A percentile compares a stretch with the other conserved stretches of the same genome.
Evolutionary conservation across 2,113 vertebrate genomes (phyloP).

Genomic region (Castor canadensis): DNA sequence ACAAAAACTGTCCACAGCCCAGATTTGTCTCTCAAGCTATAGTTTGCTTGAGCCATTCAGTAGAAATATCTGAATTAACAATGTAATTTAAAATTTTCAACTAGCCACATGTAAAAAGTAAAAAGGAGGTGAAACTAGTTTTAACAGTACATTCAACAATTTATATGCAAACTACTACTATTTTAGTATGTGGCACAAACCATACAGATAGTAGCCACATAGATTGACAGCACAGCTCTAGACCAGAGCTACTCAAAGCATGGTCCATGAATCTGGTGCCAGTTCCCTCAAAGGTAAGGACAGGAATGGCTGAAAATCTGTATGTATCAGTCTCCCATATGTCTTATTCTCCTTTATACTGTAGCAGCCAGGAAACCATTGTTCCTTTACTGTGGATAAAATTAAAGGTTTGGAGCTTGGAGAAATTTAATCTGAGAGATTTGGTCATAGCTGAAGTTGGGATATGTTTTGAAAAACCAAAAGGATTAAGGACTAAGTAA

Average conservation of each 20-base stretch:
- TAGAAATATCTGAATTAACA: not conserved
- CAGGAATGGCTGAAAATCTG: not conserved
- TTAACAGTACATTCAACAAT: not conserved
- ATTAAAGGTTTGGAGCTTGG: not conserved
- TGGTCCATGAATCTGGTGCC: not conserved
- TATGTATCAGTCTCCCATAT: not conserved
- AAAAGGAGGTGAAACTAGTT: slow-evolving; percentile 21
- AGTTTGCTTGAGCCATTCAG: not conserved
- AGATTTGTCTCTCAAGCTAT: not conserved
- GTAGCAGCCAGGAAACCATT: not conserved
- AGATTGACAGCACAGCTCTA: not conserved
- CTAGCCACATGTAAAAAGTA: slow-evolving; percentile 30
- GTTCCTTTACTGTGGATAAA: not conserved
- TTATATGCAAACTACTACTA: not conserved
- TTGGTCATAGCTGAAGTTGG: not conserved
- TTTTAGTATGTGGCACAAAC: not conserved
- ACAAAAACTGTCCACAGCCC: not conserved
- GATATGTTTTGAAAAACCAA: not conserved
- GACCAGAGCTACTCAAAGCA: not conserved
- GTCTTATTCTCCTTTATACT: not conserved
- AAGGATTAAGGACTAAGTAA: not conserved
- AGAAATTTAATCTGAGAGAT: not conserved
- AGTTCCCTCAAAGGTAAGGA: not conserved
- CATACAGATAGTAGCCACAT: not conserved
- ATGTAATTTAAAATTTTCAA: slow-evolving; percentile 15